Conservation (phyloP, 2,113 vertebrate genomes). For the Hippoglossus stenolepis region DNA sequence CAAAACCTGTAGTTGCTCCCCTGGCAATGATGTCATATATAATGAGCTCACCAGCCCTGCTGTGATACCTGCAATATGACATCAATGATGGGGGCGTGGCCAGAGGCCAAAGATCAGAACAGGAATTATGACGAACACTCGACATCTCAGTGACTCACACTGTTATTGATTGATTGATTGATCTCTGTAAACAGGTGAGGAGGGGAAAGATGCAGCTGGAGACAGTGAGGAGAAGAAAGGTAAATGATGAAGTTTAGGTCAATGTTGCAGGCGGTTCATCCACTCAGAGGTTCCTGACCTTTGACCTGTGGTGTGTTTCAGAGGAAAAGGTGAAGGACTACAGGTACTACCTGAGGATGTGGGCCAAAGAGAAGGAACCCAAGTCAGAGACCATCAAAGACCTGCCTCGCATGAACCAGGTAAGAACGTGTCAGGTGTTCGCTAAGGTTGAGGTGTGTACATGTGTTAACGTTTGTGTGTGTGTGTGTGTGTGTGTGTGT, state of each 20-base stretch:
- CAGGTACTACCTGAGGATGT: constrained; percentile 93
- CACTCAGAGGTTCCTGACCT: background rate
- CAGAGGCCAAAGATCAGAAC: background rate
- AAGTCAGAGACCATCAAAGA: constrained; percentile 95
- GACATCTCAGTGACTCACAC: too few relatives aligned
- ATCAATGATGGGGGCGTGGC: background rate
- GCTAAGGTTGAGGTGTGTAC: background rate
- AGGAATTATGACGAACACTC: too few relatives aligned
- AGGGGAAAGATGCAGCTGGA: constrained; percentile 69
- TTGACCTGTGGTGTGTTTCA: constrained; percentile 58
- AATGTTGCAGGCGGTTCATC: background rate
- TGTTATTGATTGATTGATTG: too few relatives aligned
- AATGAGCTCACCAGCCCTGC: background rate
- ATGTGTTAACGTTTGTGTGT: background rate
- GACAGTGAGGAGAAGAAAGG: constrained; percentile 86
- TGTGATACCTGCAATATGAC: background rate
- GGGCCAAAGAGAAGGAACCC: constrained; percentile 93
- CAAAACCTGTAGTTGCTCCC: background rate
- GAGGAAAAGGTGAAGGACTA: constrained; percentile 94
- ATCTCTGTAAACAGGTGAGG: constrained; percentile 77
- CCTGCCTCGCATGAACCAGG: constrained; percentile 97
- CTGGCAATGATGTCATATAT: background rate
- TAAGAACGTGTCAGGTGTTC: constrained; percentile 44
- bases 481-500: background rate
- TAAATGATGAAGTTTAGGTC: constrained; percentile 12